Evolutionary conservation across 2,113 vertebrate genomes (phyloP), one percentile per base, ranked within the genome.

Genomic region (Nesoenas mayeri): DNA sequence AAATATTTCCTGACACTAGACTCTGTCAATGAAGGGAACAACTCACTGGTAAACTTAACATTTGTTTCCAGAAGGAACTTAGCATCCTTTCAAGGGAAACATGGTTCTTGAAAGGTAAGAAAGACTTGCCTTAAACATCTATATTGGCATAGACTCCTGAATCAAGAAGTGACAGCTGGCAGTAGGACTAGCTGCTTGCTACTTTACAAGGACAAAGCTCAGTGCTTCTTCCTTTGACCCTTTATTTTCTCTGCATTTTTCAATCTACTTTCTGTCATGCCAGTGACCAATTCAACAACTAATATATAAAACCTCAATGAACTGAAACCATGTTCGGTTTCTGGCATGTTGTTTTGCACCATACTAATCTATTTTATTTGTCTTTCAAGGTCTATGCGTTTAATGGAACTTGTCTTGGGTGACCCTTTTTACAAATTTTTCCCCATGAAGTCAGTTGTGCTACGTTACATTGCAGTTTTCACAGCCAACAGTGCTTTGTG

Each of bases 331-430:
- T 7, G 47, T 75, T 89, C 50, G 65, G 31, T 25, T 69, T 88
- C 83, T 89, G n/a, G 65, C 44, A 20, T 31, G 31, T 61, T 65
- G 61, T 61, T 87, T 88, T 54, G 14, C 48, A 44, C 83, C 50
- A 22, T 10, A 69, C 48, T 84, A 56, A 81, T 70, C 65, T 81
- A 54, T 85, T 89, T 79, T 58, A 88, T 78, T 88, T 78, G 70
- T 82, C 56, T 96, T 89, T 91, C 92, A 88, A 94, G 83, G 89
- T 84, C 77, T 32, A 14, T 11, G 42, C 57, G 47, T 93, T 96
- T 95, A 92, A 93, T 89, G 66, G 73, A 88, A 85, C 50, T 88
- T 82, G 51, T 78, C 85, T 88, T 44, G 56, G 51, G 69, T 71
- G 40, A 71, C 66, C 6, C 3, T 54, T 80, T 57, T 53, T 28